Conservation (phyloP, 1,140 invertebrate species). For the Brachionus plicatilis region DNA sequence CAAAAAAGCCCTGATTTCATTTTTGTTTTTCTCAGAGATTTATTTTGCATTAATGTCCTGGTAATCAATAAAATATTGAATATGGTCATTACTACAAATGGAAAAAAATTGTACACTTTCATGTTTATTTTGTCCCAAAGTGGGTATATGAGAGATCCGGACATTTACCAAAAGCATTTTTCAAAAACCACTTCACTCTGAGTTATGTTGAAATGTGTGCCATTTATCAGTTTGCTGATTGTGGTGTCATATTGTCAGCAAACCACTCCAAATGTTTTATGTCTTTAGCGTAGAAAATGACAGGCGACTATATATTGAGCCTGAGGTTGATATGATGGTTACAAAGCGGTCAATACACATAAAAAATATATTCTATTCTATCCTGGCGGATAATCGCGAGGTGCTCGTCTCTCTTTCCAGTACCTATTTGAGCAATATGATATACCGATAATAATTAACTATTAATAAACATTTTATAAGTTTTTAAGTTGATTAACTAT, state of each 20-base stretch:
- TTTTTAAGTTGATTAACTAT: no score
- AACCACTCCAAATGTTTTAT: background rate
- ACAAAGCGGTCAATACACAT: constrained; percentile 9
- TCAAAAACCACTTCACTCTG: background rate
- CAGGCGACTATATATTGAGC: background rate
- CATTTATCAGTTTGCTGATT: background rate
- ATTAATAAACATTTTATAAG: no score
- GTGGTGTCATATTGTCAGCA: background rate
- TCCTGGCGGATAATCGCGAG: no score
- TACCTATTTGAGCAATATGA: no score
- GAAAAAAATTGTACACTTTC: constrained; percentile 15
- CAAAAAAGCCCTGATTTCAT: background rate
- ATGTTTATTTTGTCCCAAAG: constrained; percentile 18
- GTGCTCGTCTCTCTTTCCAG: no score
- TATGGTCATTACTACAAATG: background rate
- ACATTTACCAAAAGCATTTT: background rate
- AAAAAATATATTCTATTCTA: background rate
- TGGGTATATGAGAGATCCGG: background rate
- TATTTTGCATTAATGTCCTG: background rate
- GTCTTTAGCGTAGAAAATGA: background rate
- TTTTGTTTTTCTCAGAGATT: background rate
- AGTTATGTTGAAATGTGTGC: background rate
- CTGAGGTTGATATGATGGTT: background rate
- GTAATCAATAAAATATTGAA: constrained; percentile 7
- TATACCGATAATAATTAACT: no score